These are phyloP conservation scores for Melanotaenia duboulayi DNA, from an alignment of 2,113 vertebrate species.

Conservation along the genomic window DNA sequence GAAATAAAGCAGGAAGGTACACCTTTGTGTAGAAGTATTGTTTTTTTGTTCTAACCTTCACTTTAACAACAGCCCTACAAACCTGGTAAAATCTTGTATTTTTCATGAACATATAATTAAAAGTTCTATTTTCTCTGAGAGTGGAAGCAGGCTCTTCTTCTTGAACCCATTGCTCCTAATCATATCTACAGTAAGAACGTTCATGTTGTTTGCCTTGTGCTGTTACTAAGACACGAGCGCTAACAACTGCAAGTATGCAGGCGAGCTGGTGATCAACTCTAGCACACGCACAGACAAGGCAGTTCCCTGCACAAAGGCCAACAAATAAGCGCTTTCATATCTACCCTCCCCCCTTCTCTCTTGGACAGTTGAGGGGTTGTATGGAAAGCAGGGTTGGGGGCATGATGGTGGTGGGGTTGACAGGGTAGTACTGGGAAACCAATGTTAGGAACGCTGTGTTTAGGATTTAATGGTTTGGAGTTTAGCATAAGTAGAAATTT, in stretches of 20 bases:
- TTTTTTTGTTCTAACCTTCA: constrained; percentile 37
- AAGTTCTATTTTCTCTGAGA: constrained; percentile 6
- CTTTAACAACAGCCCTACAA: constrained; percentile 13
- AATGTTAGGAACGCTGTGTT: constrained; percentile 57
- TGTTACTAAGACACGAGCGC: constrained; percentile 75
- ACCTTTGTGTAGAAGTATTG: constrained; percentile 57
- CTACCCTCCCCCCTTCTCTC: constrained; percentile 62
- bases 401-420: constrained; percentile 35
- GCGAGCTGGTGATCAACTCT: constrained; percentile 65
- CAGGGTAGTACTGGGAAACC: constrained; percentile 44
- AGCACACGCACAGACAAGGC: constrained; percentile 63
- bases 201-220: constrained; percentile 49
- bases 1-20: constrained; percentile 56
- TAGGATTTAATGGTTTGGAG: constrained; percentile 44
- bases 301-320: constrained; percentile 65
- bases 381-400: constrained; percentile 56
- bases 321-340: constrained; percentile 82
- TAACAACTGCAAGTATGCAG: constrained; percentile 71
- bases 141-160: constrained; percentile 15
- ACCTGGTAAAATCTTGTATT: background rate
- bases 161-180: constrained; percentile 8
- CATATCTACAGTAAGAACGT: constrained; percentile 60
- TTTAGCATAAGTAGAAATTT: background rate
- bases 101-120: background rate
- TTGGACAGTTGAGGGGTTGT: constrained; percentile 67